These are phyloP conservation scores for Nemoura dubitans DNA, from an alignment of 2,888 invertebrate species.

Conservation along the genomic window DNA sequence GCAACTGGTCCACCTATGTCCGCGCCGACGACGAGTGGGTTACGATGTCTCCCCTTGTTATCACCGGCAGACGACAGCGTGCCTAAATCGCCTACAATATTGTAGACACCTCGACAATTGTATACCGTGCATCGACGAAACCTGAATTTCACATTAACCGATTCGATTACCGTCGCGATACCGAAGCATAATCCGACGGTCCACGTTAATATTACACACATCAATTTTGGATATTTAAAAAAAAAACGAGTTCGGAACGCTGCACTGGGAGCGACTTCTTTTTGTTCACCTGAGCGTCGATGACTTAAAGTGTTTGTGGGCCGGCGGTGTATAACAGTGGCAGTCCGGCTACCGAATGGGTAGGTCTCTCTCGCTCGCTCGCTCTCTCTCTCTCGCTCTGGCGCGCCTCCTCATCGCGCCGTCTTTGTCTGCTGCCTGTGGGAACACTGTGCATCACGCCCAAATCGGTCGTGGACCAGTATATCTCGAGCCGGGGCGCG, in stretches of 20 bases:
- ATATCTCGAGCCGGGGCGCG: too few species aligned
- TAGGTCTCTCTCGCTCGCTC: not conserved
- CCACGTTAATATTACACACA: not conserved
- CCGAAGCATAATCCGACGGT: not conserved
- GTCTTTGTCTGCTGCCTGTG: conserved; percentile 4
- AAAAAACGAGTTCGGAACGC: not conserved
- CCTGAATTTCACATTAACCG: conserved; percentile 15
- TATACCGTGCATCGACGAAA: not conserved
- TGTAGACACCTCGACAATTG: conserved; percentile 19
- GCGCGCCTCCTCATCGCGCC: not conserved
- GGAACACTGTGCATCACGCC: conserved; percentile 21
- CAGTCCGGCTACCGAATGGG: not conserved
- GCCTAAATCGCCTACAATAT: conserved; percentile 30
- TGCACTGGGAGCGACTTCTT: not conserved
- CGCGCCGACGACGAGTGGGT: not conserved
- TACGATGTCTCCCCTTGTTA: conserved; percentile 32
- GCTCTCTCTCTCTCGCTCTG: not conserved
- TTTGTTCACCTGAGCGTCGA: not conserved
- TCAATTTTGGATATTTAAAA: not conserved
- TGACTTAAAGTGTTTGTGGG: not conserved
- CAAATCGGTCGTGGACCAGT: not conserved
- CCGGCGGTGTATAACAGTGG: not conserved
- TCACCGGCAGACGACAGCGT: conserved; percentile 8
- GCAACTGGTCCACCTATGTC: conserved; percentile 20
- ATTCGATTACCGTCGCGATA: not conserved